Conservation (phyloP, 1,140 invertebrate genomes). For the Aphaenogaster ashmeadi region DNA sequence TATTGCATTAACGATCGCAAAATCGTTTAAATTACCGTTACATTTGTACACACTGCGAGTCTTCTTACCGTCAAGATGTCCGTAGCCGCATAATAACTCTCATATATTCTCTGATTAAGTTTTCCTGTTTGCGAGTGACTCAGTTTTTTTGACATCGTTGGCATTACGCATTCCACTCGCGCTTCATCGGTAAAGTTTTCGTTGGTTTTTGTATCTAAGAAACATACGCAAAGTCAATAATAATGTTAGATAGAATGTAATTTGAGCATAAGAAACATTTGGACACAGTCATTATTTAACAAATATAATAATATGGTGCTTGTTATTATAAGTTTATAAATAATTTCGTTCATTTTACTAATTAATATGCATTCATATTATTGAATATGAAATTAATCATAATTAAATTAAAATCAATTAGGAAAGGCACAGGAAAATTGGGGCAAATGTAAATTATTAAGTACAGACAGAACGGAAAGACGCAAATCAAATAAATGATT, state of each 20-base stretch:
- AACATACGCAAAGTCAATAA: conserved; percentile 46
- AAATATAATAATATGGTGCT: conserved; percentile 14
- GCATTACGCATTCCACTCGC: conserved; percentile 67
- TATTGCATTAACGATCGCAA: conserved; percentile 16
- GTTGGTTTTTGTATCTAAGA: conserved; percentile 80
- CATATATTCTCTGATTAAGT: conserved; percentile 87
- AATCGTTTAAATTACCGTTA: not conserved
- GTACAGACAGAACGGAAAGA: conserved; percentile 74
- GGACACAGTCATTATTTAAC: conserved; percentile 4
- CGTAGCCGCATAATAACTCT: conserved; percentile 91
- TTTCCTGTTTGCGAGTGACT: conserved; percentile 78
- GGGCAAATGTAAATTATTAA: conserved; percentile 79
- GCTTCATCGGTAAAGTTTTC: conserved; percentile 78
- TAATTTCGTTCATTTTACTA: conserved; percentile 22
- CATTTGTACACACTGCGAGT: not conserved
- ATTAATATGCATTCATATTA: conserved; percentile 44
- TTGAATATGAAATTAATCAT: conserved; percentile 16
- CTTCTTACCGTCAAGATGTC: conserved; percentile 90
- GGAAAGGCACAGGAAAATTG: not conserved
- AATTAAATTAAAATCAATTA: conserved; percentile 27
- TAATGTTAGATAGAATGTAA: not conserved
- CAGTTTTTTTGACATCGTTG: conserved; percentile 76
- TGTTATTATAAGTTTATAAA: conserved; percentile 16
- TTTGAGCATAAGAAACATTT: not conserved
- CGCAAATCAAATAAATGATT: conserved; percentile 27